phyloP scores from a whole-genome alignment of 2,888 invertebrate genomes.

The Blomia tropicalis region DNA sequence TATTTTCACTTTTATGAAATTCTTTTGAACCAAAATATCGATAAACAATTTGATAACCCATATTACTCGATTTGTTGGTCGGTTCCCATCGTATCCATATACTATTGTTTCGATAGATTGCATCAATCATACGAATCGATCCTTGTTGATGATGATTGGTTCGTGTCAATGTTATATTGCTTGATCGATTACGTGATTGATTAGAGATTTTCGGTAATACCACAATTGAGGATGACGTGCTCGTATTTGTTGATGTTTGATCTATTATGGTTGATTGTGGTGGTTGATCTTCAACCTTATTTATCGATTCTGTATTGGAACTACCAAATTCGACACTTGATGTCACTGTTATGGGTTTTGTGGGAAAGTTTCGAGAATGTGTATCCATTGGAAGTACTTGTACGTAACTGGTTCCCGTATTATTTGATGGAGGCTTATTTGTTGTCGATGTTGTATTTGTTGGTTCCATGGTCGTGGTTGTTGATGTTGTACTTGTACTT shows the following conservation, averaged over 20 bases:
- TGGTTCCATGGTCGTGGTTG: neutral
- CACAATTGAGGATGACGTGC: neutral
- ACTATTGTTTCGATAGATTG: slow-evolving; percentile 47
- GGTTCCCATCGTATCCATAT: slow-evolving; percentile 75
- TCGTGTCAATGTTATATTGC: neutral
- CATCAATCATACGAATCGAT: slow-evolving; percentile 23
- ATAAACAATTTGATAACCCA: slow-evolving; percentile 77
- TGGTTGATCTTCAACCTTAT: neutral
- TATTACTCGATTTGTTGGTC: slow-evolving; percentile 45
- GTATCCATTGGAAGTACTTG: neutral
- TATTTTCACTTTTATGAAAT: slow-evolving; percentile 69
- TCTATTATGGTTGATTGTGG: neutral
- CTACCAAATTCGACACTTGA: neutral
- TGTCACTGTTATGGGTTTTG: neutral
- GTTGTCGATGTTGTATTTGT: neutral
- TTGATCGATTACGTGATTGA: neutral
- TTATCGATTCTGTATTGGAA: neutral
- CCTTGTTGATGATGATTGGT: neutral
- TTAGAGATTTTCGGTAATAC: neutral
- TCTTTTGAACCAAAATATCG: slow-evolving; percentile 71
- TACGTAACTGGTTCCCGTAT: neutral
- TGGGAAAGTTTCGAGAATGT: neutral
- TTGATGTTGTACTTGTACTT: neutral
- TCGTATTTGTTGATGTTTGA: neutral
- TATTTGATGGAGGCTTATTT: neutral